These are phyloP conservation scores for Leptestheria dahalacensis DNA, from an alignment of 1,140 invertebrate genomes.

Conservation along the genomic window DNA sequence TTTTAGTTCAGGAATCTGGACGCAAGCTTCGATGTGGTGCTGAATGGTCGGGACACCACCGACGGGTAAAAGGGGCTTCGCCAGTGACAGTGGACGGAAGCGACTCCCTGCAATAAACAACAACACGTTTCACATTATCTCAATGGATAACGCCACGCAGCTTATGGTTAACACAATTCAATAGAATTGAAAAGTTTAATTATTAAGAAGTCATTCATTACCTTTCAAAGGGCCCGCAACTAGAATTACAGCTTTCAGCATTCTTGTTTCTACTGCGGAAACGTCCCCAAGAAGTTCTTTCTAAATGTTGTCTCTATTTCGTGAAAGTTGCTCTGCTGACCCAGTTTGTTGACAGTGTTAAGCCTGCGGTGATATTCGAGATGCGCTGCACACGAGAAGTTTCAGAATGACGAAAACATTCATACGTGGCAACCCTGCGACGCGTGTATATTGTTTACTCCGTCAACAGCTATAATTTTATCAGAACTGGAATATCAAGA, in stretches of 20 bases:
- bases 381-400: no score
- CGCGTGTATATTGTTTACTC: no score
- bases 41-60: conserved; percentile 88
- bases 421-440: no score
- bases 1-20: conserved; percentile 54
- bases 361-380: no score
- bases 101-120: conserved; percentile 57
- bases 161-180: conserved; percentile 3
- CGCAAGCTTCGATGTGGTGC: conserved; percentile 92
- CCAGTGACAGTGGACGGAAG: conserved; percentile 88
- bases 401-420: no score
- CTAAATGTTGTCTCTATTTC: neutral
- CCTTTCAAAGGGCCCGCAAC: conserved; percentile 50
- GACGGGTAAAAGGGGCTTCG: conserved; percentile 93
- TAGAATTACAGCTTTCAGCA: conserved; percentile 43
- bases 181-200: neutral
- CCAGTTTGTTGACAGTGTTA: neutral
- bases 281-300: neutral
- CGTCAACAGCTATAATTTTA: no score
- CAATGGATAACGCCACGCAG: conserved; percentile 5
- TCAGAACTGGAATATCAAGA: no score
- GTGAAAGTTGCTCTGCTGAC: neutral
- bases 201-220: conserved; percentile 21
- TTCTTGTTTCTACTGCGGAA: conserved; percentile 3
- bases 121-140: conserved; percentile 15